phyloP scores from a whole-genome alignment of 2,113 vertebrate genomes.

The Calonectris borealis region DNA sequence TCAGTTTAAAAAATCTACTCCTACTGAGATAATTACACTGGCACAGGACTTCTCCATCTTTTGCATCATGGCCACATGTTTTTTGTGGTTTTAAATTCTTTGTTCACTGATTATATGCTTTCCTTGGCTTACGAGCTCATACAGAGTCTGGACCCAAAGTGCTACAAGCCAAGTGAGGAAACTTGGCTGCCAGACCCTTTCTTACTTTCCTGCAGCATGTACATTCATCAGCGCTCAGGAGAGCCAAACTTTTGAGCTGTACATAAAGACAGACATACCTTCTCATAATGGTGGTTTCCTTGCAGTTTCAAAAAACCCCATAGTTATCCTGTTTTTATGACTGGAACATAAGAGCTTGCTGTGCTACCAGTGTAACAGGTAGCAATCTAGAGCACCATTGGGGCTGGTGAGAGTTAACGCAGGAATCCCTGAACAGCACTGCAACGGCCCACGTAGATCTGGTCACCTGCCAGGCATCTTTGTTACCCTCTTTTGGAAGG shows the following conservation, averaged over 20 bases:
- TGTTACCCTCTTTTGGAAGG: not conserved
- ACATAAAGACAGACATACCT: not conserved
- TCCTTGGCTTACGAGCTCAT: not conserved
- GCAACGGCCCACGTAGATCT: not conserved
- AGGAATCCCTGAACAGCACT: not conserved
- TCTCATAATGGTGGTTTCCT: not conserved
- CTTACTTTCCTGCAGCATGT: not conserved
- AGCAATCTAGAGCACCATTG: not conserved
- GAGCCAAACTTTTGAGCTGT: not conserved
- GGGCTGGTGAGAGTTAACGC: not conserved
- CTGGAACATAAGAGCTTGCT: not conserved
- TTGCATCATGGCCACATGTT: not conserved
- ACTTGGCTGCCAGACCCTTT: not conserved
- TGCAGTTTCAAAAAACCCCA: not conserved
- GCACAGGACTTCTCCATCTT: not conserved
- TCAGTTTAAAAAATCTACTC: not conserved
- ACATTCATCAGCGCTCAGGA: not conserved
- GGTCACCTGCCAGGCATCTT: not conserved
- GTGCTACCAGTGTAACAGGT: not conserved
- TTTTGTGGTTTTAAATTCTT: constrained; percentile 16
- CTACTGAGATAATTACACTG: not conserved
- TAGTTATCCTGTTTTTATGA: not conserved
- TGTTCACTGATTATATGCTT: not conserved
- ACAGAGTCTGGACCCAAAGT: not conserved
- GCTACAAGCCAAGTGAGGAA: not conserved